Evolutionary conservation across 2,797 vertebrate genomes (phyloP).

Genomic region (Okamejei kenojei): DNA sequence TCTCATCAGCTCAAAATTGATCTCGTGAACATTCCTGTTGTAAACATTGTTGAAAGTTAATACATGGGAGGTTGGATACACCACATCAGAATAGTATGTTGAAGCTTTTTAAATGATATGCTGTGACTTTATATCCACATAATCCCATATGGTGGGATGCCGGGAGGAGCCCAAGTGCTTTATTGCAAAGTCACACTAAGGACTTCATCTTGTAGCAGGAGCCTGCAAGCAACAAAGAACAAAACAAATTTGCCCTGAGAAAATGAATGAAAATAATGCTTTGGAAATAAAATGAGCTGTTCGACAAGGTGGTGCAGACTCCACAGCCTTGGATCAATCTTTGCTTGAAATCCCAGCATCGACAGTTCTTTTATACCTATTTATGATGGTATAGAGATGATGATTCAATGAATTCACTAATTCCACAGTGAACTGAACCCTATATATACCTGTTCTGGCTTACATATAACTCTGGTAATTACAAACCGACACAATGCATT

Average conservation of each 20-base stretch:
- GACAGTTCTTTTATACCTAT: background rate
- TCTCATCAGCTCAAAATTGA: background rate
- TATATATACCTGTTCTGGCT: too few species aligned
- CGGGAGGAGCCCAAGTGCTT: background rate
- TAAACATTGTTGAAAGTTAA: background rate
- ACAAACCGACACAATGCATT: too few species aligned
- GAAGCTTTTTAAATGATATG: background rate
- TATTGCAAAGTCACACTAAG: background rate
- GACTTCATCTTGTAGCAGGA: background rate
- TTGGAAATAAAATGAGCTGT: background rate
- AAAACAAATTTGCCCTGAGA: background rate
- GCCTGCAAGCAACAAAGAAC: background rate
- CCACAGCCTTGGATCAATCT: background rate
- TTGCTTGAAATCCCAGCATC: background rate
- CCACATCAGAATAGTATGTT: background rate
- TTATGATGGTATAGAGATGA: background rate
- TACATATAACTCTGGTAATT: too few species aligned
- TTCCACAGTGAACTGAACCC: too few species aligned
- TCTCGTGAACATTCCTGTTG: background rate
- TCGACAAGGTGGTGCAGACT: background rate
- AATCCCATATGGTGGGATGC: background rate
- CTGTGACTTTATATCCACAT: background rate
- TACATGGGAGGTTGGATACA: background rate
- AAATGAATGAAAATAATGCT: background rate
- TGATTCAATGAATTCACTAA: background rate